phyloP scores from a whole-genome alignment of 1,140 invertebrate species.

The Leptoteleia sp. region DNA sequence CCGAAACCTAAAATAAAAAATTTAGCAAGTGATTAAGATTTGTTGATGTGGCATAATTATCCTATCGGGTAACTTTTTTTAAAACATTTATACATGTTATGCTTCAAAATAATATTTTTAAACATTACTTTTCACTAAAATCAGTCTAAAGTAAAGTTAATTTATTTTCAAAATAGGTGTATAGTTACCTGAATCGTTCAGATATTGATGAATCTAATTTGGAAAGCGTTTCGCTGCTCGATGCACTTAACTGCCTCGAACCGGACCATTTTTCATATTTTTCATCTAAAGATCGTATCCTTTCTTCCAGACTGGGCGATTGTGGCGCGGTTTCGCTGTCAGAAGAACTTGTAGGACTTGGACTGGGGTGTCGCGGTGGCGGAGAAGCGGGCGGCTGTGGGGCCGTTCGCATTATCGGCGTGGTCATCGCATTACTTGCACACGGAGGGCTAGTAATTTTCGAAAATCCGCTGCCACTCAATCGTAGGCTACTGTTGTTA shows the following conservation, averaged over 20 bases:
- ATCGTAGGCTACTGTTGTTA: slow-evolving; percentile 57
- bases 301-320: slow-evolving; percentile 90
- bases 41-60: no score
- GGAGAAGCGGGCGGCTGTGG: slow-evolving; percentile 83
- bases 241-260: slow-evolving; percentile 82
- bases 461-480: slow-evolving; percentile 59
- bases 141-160: no score
- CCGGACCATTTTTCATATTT: slow-evolving; percentile 95
- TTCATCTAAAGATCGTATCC: slow-evolving; percentile 93
- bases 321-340: slow-evolving; percentile 82
- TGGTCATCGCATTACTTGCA: slow-evolving; percentile 67
- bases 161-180: no score
- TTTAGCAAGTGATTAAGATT: background rate
- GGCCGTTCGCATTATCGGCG: slow-evolving; percentile 77
- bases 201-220: slow-evolving; percentile 82
- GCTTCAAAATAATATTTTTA: no score
- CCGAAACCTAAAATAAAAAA: slow-evolving; percentile 80
- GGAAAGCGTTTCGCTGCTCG: slow-evolving; percentile 83
- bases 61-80: no score
- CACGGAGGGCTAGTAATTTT: slow-evolving; percentile 76
- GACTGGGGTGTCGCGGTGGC: slow-evolving; percentile 82
- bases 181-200: slow-evolving; percentile 80
- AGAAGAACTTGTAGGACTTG: slow-evolving; percentile 83
- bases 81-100: no score
- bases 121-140: no score